phyloP scores from a whole-genome alignment of 2,797 vertebrate genomes.

The Saguinus oedipus region DNA sequence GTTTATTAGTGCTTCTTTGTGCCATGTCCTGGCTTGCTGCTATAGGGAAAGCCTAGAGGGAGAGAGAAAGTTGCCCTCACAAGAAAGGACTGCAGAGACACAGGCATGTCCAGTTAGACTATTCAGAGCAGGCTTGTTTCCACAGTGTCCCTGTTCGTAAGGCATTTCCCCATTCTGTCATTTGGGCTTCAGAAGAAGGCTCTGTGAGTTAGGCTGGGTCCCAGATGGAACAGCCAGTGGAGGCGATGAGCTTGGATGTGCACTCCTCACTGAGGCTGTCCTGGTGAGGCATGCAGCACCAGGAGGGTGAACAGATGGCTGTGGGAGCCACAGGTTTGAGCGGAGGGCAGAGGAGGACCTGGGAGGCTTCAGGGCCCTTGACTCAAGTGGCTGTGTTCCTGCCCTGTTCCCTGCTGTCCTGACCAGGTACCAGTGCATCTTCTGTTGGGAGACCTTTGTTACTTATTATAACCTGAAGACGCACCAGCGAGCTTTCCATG shows the following conservation, averaged over 20 bases:
- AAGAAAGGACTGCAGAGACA: background rate
- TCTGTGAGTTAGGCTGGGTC: background rate
- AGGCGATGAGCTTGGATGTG: background rate
- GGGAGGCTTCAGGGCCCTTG: background rate
- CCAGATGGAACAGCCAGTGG: background rate
- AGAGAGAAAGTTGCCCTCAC: background rate
- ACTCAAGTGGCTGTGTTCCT: conserved; percentile 59
- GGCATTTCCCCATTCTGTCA: background rate
- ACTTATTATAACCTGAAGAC: conserved; percentile 98
- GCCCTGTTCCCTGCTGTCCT: conserved; percentile 47
- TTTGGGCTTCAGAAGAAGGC: background rate
- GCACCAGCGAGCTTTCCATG: conserved; percentile 95
- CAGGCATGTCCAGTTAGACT: background rate
- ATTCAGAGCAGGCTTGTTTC: background rate
- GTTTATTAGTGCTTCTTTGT: background rate
- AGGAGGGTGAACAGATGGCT: background rate
- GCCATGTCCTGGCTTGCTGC: background rate
- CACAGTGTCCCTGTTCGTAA: background rate
- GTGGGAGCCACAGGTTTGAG: background rate
- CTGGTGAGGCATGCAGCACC: background rate
- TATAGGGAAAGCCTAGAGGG: background rate
- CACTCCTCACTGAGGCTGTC: background rate
- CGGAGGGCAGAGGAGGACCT: background rate
- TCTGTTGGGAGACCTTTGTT: conserved; percentile 97
- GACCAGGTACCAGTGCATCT: conserved; percentile 94